Percentiles rank a stretch among this genome's conserved stretches.
Evolutionary conservation across 2,888 invertebrate genomes (phyloP).

Genomic region (Cerastoderma edule): DNA sequence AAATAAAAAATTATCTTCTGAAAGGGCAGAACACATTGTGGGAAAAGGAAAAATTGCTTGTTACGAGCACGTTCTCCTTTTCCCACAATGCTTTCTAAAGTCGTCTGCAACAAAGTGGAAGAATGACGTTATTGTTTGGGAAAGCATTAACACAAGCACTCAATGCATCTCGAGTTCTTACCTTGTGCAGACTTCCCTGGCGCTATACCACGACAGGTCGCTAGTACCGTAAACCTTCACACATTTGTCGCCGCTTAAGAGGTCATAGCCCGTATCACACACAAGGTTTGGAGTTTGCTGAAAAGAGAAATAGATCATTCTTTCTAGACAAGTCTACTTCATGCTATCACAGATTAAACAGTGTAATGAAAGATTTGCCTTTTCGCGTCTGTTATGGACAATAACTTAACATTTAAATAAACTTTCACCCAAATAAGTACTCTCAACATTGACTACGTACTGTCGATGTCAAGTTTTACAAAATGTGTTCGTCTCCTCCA

Average conservation of each 20-base stretch:
- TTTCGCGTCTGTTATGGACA: not conserved
- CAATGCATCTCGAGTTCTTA: not conserved
- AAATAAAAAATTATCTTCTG: no score
- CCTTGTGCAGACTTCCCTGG: conserved; percentile 40
- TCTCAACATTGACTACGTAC: not conserved
- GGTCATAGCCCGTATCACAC: conserved; percentile 22
- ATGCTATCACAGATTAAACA: not conserved
- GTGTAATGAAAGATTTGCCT: not conserved
- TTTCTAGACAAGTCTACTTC: no score
- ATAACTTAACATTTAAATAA: not conserved
- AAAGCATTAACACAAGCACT: not conserved
- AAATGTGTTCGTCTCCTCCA: no score
- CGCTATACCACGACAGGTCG: conserved; percentile 34
- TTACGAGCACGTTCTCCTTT: not conserved
- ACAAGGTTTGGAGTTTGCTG: conserved; percentile 22
- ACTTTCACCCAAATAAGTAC: not conserved
- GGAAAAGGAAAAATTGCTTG: not conserved
- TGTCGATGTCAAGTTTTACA: not conserved
- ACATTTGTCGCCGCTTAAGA: conserved; percentile 34
- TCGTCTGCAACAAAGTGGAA: not conserved
- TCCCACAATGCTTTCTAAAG: not conserved
- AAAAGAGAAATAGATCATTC: conserved; percentile 20
- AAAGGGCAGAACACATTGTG: not conserved
- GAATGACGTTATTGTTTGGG: not conserved
- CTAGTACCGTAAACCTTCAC: conserved; percentile 28